phyloP scores from a whole-genome alignment of 2,113 vertebrate species.

The Mungos mungo region DNA sequence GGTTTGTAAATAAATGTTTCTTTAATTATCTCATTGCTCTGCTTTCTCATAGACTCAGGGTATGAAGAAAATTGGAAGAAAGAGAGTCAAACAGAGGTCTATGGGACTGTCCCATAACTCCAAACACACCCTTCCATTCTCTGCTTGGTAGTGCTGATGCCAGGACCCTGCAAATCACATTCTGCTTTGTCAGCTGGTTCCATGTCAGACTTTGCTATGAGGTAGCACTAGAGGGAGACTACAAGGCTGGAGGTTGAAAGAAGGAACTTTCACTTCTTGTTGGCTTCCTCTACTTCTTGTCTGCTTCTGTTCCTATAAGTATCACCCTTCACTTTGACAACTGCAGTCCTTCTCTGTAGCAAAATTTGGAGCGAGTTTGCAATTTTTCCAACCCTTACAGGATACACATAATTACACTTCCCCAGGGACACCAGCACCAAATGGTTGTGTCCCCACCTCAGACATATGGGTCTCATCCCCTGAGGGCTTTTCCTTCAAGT shows the following conservation, averaged over 20 bases:
- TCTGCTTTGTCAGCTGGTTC: neutral
- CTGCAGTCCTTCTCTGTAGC: neutral
- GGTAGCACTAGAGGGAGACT: neutral
- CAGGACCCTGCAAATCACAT: neutral
- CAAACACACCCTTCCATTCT: neutral
- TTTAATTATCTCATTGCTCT: neutral
- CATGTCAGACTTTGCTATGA: neutral
- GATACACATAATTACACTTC: neutral
- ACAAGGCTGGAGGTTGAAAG: neutral
- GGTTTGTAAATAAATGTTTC: conserved; percentile 18
- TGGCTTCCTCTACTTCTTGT: neutral
- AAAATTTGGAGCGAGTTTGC: neutral
- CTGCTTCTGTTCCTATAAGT: neutral
- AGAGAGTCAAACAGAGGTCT: neutral
- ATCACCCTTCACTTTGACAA: neutral
- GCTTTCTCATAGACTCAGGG: neutral
- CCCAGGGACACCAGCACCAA: neutral
- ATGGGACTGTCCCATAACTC: neutral
- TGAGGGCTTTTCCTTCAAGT: neutral
- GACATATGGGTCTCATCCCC: neutral
- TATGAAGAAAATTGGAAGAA: neutral
- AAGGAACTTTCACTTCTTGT: neutral
- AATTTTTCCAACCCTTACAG: neutral
- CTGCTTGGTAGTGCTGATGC: neutral
- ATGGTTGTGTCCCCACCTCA: neutral